phyloP scores from a whole-genome alignment of 1,140 invertebrate genomes.

The Brachionus asplanchnoidis region DNA sequence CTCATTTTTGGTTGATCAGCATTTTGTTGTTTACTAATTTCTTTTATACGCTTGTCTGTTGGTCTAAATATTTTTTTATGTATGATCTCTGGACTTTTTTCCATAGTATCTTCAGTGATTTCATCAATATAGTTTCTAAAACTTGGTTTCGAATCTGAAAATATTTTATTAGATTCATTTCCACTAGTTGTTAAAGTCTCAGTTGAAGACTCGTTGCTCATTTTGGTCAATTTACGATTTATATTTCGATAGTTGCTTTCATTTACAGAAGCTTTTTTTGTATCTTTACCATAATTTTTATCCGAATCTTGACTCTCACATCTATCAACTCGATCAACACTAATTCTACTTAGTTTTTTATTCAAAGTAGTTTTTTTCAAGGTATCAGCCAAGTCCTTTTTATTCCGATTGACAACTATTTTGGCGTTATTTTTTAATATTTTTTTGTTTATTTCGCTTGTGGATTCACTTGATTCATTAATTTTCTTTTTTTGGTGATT shows the following conservation, averaged over 20 bases:
- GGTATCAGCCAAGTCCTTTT: neutral
- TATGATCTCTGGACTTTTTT: neutral
- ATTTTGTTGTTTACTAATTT: neutral
- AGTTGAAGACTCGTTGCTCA: constrained; percentile 22
- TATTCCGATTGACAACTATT: neutral
- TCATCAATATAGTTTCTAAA: constrained; percentile 19
- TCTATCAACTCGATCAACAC: neutral
- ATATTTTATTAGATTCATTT: neutral
- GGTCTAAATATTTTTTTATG: neutral
- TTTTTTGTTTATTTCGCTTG: neutral
- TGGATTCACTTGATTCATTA: neutral
- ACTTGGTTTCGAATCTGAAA: neutral
- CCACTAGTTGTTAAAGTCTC: neutral
- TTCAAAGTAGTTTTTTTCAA: neutral
- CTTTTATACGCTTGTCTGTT: neutral
- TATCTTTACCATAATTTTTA: neutral
- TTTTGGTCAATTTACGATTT: neutral
- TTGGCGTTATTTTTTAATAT: neutral
- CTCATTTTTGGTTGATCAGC: neutral
- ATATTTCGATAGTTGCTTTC: neutral
- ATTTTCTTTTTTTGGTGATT: neutral
- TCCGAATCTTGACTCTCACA: neutral
- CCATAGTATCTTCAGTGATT: neutral
- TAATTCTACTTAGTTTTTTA: constrained; percentile 1
- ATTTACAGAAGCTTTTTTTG: neutral